These are phyloP conservation scores for Chalcosyrphus nemorum DNA, from an alignment of 2,888 invertebrate species.

Conservation along the genomic window DNA sequence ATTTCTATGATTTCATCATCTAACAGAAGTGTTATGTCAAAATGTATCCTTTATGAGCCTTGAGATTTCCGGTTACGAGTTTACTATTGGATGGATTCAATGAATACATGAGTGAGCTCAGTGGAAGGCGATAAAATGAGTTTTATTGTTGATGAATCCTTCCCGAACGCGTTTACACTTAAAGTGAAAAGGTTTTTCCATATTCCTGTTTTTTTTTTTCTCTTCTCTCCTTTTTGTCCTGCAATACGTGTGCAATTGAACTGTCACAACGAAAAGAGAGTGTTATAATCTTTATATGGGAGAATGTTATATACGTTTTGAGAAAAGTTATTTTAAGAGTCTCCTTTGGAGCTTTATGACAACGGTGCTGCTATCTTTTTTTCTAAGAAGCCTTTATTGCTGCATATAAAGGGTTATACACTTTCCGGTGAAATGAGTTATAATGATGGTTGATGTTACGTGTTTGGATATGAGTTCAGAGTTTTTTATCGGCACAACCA, in stretches of 20 bases:
- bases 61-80: constrained; percentile 54
- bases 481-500: not conserved
- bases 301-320: no score
- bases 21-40: constrained; percentile 61
- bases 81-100: constrained; percentile 63
- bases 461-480: constrained; percentile 17
- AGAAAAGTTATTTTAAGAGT: constrained; percentile 31
- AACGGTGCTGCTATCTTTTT: no score
- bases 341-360: constrained; percentile 35
- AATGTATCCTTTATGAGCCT: constrained; percentile 66
- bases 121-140: constrained; percentile 59
- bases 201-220: no score
- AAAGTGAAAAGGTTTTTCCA: constrained; percentile 45
- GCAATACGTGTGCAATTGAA: constrained; percentile 51
- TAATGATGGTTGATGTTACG: constrained; percentile 38
- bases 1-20: constrained; percentile 57
- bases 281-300: constrained; percentile 5
- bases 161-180: constrained; percentile 34
- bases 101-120: constrained; percentile 61
- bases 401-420: constrained; percentile 10
- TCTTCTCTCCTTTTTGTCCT: no score
- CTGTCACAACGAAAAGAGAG: constrained; percentile 29
- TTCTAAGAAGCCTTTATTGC: not conserved
- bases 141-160: constrained; percentile 68
- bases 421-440: constrained; percentile 17